Evolutionary conservation across 2,113 vertebrate species (phyloP).

Genomic region (Heptranchias perlo): DNA sequence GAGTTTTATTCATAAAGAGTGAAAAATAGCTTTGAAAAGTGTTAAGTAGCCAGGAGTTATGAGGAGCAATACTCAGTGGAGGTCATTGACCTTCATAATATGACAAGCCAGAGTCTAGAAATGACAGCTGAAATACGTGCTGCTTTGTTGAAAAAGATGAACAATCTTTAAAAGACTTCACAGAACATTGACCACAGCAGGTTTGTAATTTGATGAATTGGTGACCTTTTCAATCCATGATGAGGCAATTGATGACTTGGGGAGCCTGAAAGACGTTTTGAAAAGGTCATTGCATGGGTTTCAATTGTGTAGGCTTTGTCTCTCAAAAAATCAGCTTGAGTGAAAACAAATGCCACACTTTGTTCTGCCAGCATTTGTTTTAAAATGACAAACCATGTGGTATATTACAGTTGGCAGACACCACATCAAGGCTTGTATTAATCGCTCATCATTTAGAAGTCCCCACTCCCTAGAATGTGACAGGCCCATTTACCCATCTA

Average conservation of each 20-base stretch:
- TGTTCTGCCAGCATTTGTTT: neutral
- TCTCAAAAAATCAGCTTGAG: neutral
- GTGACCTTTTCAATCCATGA: neutral
- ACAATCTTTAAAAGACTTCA: neutral
- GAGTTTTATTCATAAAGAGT: neutral
- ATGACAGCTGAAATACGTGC: neutral
- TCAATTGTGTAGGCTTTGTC: neutral
- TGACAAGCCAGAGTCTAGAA: neutral
- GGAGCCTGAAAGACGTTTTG: neutral
- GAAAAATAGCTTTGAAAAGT: neutral
- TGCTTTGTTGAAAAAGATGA: neutral
- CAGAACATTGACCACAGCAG: neutral
- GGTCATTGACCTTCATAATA: neutral
- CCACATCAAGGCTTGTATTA: neutral
- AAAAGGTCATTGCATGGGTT: neutral
- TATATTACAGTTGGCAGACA: neutral
- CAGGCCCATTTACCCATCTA: neutral
- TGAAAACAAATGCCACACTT: neutral
- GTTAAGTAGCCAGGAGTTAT: neutral
- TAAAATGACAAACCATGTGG: neutral
- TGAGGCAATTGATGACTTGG: neutral
- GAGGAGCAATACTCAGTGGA: neutral
- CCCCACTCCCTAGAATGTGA: neutral
- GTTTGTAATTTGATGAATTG: conserved; percentile 15
- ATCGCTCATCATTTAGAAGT: neutral